Percentiles rank a stretch among this genome's conserved stretches.
Evolutionary conservation across 2,888 invertebrate genomes (phyloP).

Genomic region (Macaria notata): DNA sequence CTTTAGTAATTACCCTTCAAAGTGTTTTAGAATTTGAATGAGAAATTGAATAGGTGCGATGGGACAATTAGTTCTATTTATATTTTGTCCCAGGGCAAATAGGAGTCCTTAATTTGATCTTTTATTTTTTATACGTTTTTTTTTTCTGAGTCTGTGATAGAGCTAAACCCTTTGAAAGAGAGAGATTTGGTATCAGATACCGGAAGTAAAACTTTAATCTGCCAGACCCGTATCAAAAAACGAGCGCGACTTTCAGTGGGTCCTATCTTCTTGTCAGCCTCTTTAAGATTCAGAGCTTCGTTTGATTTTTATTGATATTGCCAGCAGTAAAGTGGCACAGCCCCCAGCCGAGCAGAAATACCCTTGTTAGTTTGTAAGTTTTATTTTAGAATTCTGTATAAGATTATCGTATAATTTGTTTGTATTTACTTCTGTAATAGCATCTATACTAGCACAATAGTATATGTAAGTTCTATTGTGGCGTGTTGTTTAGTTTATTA

Average conservation of each 20-base stretch:
- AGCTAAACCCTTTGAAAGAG: constrained; percentile 16
- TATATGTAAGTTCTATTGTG: not conserved
- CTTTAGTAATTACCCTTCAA: constrained; percentile 46
- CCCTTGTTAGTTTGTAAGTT: constrained; percentile 15
- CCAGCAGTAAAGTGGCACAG: constrained; percentile 23
- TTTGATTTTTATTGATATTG: constrained; percentile 38
- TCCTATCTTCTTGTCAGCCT: constrained; percentile 45
- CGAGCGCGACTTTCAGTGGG: constrained; percentile 40
- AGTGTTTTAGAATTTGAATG: constrained; percentile 54
- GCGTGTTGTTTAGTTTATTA: constrained; percentile 2
- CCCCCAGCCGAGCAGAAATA: constrained; percentile 8
- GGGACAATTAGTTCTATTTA: constrained; percentile 51
- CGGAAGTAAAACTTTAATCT: too few relatives aligned
- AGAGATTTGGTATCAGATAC: constrained; percentile 23
- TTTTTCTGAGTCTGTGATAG: constrained; percentile 16
- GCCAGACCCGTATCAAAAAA: constrained; percentile 54
- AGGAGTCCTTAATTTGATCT: constrained; percentile 31
- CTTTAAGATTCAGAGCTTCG: constrained; percentile 38
- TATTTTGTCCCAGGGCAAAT: constrained; percentile 36
- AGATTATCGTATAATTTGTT: constrained; percentile 13
- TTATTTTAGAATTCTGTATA: constrained; percentile 11
- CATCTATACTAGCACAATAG: constrained; percentile 9
- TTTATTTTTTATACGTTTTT: constrained; percentile 28
- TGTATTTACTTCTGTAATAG: constrained; percentile 12
- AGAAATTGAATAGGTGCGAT: constrained; percentile 53